Conservation (phyloP, 1,140 invertebrate species). For the Anastatus disparis region DNA sequence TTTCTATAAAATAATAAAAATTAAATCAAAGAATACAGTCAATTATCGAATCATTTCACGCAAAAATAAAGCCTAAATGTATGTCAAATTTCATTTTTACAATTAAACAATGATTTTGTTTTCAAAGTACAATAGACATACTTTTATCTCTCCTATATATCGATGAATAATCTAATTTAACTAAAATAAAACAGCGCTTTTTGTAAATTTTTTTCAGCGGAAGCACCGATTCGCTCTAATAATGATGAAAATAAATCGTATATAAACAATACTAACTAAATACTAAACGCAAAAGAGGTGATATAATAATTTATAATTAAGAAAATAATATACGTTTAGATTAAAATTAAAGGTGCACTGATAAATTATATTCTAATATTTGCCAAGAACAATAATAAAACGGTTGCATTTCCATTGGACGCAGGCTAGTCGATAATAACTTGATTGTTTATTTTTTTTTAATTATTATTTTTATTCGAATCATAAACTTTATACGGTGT, state of each 20-base stretch:
- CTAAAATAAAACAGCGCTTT: not conserved
- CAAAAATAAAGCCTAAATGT: constrained; percentile 12
- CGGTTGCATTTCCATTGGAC: constrained; percentile 66
- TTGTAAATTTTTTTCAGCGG: not conserved
- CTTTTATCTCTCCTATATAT: constrained; percentile 21
- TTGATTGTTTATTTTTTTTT: constrained; percentile 1
- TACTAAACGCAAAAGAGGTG: constrained; percentile 15
- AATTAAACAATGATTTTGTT: constrained; percentile 12
- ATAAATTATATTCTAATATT: too few species aligned
- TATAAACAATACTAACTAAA: not conserved
- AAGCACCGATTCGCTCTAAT: not conserved
- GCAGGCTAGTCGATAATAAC: constrained; percentile 53
- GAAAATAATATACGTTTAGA: not conserved
- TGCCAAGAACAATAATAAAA: not conserved
- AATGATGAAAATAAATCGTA: not conserved
- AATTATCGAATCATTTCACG: constrained; percentile 9
- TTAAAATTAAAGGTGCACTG: not conserved
- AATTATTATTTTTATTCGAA: constrained; percentile 46
- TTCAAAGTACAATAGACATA: constrained; percentile 30
- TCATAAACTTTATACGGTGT: constrained; percentile 52
- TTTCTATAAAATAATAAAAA: too few species aligned
- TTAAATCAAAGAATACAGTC: too few species aligned
- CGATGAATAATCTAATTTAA: not conserved
- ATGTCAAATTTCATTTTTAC: constrained; percentile 9
- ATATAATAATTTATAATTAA: not conserved